These are phyloP conservation scores for Agrochola circellaris DNA, from an alignment of 2,888 invertebrate species.

Conservation along the genomic window DNA sequence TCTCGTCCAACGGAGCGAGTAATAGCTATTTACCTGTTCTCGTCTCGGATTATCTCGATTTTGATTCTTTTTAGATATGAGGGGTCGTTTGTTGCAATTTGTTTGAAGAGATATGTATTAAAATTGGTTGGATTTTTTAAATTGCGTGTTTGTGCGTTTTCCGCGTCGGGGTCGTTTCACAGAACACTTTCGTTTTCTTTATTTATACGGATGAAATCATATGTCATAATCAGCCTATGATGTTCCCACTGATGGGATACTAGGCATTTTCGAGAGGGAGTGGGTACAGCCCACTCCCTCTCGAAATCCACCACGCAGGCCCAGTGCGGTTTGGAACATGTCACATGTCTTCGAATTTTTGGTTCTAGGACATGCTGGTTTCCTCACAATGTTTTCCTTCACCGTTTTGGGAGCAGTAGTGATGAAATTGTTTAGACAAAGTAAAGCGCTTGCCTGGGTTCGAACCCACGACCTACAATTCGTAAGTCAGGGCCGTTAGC, in stretches of 20 bases:
- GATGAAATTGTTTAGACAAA: too few relatives aligned
- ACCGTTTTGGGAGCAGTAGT: too few relatives aligned
- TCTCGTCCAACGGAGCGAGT: conserved; percentile 85
- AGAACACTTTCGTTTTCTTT: not conserved
- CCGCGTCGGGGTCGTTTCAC: not conserved
- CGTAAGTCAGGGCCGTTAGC: too few relatives aligned
- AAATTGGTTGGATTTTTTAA: conserved; percentile 41
- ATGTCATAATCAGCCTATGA: too few relatives aligned
- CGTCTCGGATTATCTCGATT: conserved; percentile 84
- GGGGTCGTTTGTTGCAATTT: conserved; percentile 74
- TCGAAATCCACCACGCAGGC: too few relatives aligned
- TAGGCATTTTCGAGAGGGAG: not conserved
- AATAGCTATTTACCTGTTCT: conserved; percentile 89
- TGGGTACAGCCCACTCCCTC: too few relatives aligned
- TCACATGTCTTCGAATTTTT: too few relatives aligned
- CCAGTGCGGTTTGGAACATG: too few relatives aligned
- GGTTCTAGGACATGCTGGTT: too few relatives aligned
- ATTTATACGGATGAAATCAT: not conserved
- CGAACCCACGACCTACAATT: too few relatives aligned
- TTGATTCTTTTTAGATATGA: conserved; percentile 83
- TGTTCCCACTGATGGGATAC: not conserved
- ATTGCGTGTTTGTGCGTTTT: conserved; percentile 26
- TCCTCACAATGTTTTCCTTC: too few relatives aligned
- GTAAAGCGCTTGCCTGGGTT: too few relatives aligned
- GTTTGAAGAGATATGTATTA: conserved; percentile 53